Evolutionary conservation across 2,113 vertebrate genomes (phyloP), one percentile per base, ranked within the genome.

Genomic region (Sclerurus mexicanus): DNA sequence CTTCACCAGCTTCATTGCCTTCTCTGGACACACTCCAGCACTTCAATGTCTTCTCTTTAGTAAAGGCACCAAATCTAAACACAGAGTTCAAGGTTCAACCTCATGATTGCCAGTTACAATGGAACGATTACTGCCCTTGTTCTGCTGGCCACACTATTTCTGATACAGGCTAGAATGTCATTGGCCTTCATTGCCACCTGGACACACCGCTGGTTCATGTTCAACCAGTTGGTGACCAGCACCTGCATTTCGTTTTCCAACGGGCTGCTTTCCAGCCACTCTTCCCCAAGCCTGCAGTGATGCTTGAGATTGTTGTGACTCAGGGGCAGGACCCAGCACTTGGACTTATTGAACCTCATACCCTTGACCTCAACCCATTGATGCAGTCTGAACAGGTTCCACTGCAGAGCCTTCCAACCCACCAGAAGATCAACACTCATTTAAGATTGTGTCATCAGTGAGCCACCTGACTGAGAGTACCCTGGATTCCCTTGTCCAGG

Each of bases 361-460:
- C 11, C 6, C 18, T 64, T 33, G 14, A 5, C 7, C 9, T 49
- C 31, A 80, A 9, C 7, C 31, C 47, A 23, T 15, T 22, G 5
- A 42, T 31, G 11, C 49, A 49, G 42, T 27, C 11, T 50, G 25
- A 23, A 12, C 35, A 64, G 25, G 80, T 64, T 6, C 35, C 31
- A 21, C 16, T 64, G 21, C 14, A 42, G 21, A 8, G 12, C 7
- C 23, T 58, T 33, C 14, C 9, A 19, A 13, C 18, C 9, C 4
- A 4, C 9, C 9, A 19, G 56, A 44, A 50, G 3, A 53, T 30
- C 16, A 80, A 50, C 52, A 23, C 5, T 56, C 56, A 27, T 22
- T 11, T 7, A 27, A 42, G 12, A 4, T 58, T 52, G 4, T n/a
- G 13, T n/a, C 0, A 0, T 28, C 31, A 42, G 4, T 42, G 30